phyloP scores from a whole-genome alignment of 1,140 invertebrate genomes.

The Uloborus diversus region DNA sequence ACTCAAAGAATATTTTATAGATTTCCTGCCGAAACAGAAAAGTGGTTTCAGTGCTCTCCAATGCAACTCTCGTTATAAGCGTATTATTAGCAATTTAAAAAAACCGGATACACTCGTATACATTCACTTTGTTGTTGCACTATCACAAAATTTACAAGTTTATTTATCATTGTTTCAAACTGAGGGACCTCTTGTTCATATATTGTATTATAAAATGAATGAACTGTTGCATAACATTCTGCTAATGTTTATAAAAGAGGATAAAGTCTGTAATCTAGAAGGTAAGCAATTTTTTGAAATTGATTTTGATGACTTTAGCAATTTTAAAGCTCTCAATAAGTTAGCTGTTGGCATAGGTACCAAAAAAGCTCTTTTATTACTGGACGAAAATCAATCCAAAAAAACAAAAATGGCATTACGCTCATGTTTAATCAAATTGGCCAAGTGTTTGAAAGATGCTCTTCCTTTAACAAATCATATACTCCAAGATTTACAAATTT shows the following conservation, averaged over 20 bases:
- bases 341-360: no score
- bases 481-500: no score
- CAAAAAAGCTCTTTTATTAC: no score
- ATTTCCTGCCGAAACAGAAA: conserved; percentile 4
- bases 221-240: not conserved
- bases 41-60: not conserved
- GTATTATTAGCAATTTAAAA: not conserved
- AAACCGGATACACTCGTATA: not conserved
- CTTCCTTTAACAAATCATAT: no score
- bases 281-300: not conserved
- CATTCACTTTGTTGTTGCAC: not conserved
- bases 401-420: no score
- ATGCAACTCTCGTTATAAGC: not conserved
- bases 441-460: no score
- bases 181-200: not conserved
- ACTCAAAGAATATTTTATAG: conserved; percentile 3
- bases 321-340: not conserved
- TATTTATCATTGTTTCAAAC: not conserved
- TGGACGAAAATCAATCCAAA: no score
- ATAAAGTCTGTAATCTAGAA: not conserved
- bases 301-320: not conserved
- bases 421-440: no score
- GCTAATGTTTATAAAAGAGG: not conserved
- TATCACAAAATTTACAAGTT: not conserved
- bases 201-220: not conserved